Base-by-base conservation (phyloP, 2,797 vertebrate genomes). In the Ispidina lecontei region DNA sequence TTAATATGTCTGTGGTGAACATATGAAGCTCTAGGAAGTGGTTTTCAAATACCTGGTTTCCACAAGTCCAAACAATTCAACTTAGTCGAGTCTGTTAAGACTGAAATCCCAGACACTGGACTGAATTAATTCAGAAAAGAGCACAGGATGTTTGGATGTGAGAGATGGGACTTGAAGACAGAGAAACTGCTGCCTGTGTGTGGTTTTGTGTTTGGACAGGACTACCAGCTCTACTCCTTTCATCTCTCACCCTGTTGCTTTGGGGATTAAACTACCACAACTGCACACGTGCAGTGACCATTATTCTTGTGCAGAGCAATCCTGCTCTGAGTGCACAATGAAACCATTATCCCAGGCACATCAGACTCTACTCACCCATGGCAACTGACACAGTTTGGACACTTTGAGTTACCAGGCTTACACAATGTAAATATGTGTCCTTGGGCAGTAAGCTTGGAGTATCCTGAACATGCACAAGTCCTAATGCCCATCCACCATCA, bases 301-400 rank as follows among this genome's bases (percentile, higher is more conserved):
- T 23, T 52, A 49, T 52, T 37, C 43, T 18, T 46, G 49, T 9
- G 33, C 62, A 71, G n/a, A 44, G 20, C 52, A 73, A 10, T 18
- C 29, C 25, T 69, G 26, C 20, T 39, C 17, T 58, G 3, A 7
- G 15, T 4, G 8, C 18, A 37, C 41, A 56, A 46, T 0, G 0
- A 63, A 87, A 47, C 7, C 2, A 9, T 44, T 39, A 16, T 25
- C n/a, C 69, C 22, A 68, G 62, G 31, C 58, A 46, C n/a, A 19
- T 68, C 44, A 60, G 28, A 6, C 56, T 59, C 60, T 67, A 20
- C 9, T 82, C 33, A 29, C 2, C 5, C 3, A 3, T 67, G 17
- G 41, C 22, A 79, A 75, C 28, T 16, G 52, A 49, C 12, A 28
- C 21, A 28, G 65, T 80, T 87, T 67, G 54, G 25, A 67, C 31